Evolutionary conservation across 2,888 invertebrate genomes (phyloP), one percentile per base, ranked within the genome.

Genomic region (Ennomos quercinarius): DNA sequence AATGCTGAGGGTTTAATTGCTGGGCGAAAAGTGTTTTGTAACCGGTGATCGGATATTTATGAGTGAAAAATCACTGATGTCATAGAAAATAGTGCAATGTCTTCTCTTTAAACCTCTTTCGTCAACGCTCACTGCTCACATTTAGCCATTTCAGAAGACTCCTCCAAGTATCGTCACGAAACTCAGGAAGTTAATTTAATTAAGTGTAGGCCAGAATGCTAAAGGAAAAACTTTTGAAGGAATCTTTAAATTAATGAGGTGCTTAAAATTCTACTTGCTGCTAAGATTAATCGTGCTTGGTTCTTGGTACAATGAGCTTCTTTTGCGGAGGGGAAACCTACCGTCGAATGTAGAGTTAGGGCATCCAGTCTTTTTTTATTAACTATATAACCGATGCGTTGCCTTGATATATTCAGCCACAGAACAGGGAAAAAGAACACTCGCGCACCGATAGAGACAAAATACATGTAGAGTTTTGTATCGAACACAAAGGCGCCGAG

Each of bases 221-320:
- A 47, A 50, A 57, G 64, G 70, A 74, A 77, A 78, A 78, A 68
- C 64, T 76, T 79, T 74, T 45, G 76, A 78, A 81, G 76, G 77
- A 73, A 76, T 74, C 72, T 71, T 69, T 72, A 73, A 78, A 79
- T 76, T 83, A 83, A 83, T 76, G 80, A 83, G 77, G 77, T 77
- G 68, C 78, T 78, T 66, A 71, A 76, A 71, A 72, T 77, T 76
- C 67, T 68, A 66, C 67, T 63, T 64, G 43, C 64, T 61, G 69
- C 74, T 78, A 76, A 37, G 48, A 77, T 77, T 73, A 68, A 69
- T 64, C 62, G 64, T 65, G 68, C 66, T 66, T 61, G 67, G 27
- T 6, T 6, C 3, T 27, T 65, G 61, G 61, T 50, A 65, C 61
- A 58, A 68, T 57, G 63, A 57, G 50, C 49, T 72, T 66, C 38